Conservation (phyloP, 2,113 vertebrate species). For the Onychostruthus taczanowskii region DNA sequence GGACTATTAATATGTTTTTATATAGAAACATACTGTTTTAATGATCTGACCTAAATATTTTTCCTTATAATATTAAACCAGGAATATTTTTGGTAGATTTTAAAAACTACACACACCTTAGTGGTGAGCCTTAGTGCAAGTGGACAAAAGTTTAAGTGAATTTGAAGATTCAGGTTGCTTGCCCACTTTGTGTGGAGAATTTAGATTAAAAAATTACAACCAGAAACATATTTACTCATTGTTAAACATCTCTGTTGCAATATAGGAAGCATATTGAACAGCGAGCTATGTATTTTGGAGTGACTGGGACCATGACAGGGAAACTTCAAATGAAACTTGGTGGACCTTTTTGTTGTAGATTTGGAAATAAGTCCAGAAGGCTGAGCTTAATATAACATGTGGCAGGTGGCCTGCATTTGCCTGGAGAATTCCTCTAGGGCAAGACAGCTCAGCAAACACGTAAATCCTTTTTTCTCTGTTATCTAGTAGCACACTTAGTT, state of each 20-base stretch:
- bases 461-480: constrained; percentile 87
- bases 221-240: constrained; percentile 36
- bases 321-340: constrained; percentile 74
- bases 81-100: not conserved
- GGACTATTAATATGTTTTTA: not conserved
- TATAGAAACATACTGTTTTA: not conserved
- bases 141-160: not conserved
- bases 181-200: not conserved
- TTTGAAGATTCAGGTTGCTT: not conserved
- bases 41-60: not conserved
- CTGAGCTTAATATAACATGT: constrained; percentile 86
- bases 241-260: constrained; percentile 32
- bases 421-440: constrained; percentile 88
- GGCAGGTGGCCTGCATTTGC: constrained; percentile 88
- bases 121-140: not conserved
- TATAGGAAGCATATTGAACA: constrained; percentile 36
- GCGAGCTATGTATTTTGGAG: constrained; percentile 55
- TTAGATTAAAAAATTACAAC: constrained; percentile 44
- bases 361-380: constrained; percentile 81
- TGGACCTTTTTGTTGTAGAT: constrained; percentile 73
- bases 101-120: not conserved
- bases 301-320: constrained; percentile 36
- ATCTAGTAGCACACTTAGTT: constrained; percentile 87
- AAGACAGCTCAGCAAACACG: constrained; percentile 89
- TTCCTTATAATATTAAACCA: not conserved